A percentile compares a stretch with the other conserved stretches of the same genome.
These are phyloP conservation scores for Brachyistius frenatus DNA, from an alignment of 2,113 vertebrate genomes.

Conservation along the genomic window DNA sequence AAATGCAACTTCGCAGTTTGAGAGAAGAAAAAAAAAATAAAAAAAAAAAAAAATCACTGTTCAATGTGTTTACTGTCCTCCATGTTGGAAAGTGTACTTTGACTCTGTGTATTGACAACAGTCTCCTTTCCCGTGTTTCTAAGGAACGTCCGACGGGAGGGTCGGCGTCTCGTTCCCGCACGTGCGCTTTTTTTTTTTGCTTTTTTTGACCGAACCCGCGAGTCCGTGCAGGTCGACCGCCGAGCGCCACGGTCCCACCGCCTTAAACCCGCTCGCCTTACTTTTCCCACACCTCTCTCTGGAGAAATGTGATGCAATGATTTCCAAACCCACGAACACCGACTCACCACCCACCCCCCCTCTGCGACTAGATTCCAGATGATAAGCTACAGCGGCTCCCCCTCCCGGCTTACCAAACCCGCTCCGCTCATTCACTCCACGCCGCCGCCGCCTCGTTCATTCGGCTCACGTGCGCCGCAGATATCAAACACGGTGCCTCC, in stretches of 20 bases:
- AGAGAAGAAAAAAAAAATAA: too few species aligned
- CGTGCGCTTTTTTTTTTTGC: too few species aligned
- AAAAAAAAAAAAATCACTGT: too few species aligned
- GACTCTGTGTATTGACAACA: too few species aligned
- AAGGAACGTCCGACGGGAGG: too few species aligned
- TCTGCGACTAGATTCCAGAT: constrained; percentile 37
- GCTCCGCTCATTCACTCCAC: constrained; percentile 43
- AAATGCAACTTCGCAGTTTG: too few species aligned
- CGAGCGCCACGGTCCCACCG: constrained; percentile 8
- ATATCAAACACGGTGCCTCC: constrained; percentile 39
- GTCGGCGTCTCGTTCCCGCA: too few species aligned
- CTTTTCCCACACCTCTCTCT: constrained; percentile 14
- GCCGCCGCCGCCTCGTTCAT: constrained; percentile 26
- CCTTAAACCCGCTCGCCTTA: constrained; percentile 33
- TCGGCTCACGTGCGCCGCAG: constrained; percentile 30
- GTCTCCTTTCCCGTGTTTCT: too few species aligned
- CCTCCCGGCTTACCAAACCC: constrained; percentile 11
- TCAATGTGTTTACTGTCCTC: too few species aligned
- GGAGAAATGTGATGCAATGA: constrained; percentile 52
- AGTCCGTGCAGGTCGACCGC: constrained; percentile 8
- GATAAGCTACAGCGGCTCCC: constrained; percentile 46
- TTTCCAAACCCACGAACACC: constrained; percentile 36
- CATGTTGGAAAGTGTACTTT: too few species aligned
- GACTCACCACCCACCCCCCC: not conserved
- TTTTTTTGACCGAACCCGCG: constrained; percentile 24